phyloP scores from a whole-genome alignment of 2,113 vertebrate species.

The Phyllopteryx taeniolatus region DNA sequence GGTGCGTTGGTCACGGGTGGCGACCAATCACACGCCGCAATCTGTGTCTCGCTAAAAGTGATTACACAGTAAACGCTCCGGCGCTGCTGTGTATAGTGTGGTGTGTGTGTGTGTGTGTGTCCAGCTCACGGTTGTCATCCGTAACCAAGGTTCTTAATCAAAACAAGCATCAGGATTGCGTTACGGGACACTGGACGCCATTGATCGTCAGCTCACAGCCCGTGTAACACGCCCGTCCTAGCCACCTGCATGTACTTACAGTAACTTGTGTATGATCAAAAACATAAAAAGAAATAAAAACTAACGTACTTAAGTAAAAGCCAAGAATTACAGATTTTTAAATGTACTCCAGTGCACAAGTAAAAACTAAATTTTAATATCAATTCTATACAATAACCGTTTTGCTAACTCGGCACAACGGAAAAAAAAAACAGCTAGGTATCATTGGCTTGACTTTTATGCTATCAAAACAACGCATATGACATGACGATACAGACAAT shows the following conservation, averaged over 20 bases:
- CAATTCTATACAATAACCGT: neutral
- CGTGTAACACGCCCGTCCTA: neutral
- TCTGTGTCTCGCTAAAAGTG: constrained; percentile 52
- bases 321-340: neutral
- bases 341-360: neutral
- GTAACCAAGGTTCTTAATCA: constrained; percentile 62
- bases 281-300: neutral
- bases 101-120: neutral
- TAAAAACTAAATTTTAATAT: neutral
- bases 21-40: constrained; percentile 54
- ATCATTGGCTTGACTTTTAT: too few species aligned
- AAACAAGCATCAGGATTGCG: constrained; percentile 64
- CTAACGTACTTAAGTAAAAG: neutral
- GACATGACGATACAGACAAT: too few species aligned
- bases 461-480: too few species aligned
- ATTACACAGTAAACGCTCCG: constrained; percentile 44
- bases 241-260: neutral
- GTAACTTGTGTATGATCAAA: neutral
- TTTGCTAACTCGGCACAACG: neutral
- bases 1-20: constrained; percentile 42
- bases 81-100: constrained; percentile 18
- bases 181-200: constrained; percentile 55
- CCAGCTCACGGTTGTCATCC: constrained; percentile 48
- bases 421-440: too few species aligned
- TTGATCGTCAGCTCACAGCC: constrained; percentile 51